Conservation (phyloP, 2,797 vertebrate species). For the Chaunax sp. region DNA sequence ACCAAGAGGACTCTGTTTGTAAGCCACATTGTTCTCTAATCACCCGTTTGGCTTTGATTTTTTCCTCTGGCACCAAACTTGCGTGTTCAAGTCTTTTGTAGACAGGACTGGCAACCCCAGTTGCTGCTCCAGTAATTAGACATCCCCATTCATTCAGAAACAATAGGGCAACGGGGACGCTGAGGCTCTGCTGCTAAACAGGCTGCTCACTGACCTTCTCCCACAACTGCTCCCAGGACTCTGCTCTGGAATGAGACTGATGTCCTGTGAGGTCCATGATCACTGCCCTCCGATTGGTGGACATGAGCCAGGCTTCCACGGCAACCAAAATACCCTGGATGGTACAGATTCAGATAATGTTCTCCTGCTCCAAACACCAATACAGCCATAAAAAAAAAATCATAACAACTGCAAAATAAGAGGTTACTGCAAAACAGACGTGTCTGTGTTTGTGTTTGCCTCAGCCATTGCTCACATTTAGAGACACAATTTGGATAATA, state of each 20-base stretch:
- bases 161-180: conserved; percentile 66
- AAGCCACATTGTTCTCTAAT: conserved; percentile 65
- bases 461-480: neutral
- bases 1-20: conserved; percentile 40
- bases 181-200: conserved; percentile 54
- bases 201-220: conserved; percentile 72
- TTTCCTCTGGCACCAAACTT: conserved; percentile 50
- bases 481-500: neutral
- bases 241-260: conserved; percentile 43
- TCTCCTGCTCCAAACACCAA: neutral
- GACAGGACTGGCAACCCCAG: conserved; percentile 47
- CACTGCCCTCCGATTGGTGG: conserved; percentile 34
- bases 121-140: conserved; percentile 73
- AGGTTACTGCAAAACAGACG: neutral
- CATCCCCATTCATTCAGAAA: conserved; percentile 71
- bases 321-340: conserved; percentile 34
- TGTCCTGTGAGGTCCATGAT: conserved; percentile 30
- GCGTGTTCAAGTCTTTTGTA: conserved; percentile 58
- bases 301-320: conserved; percentile 34
- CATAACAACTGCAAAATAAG: neutral
- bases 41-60: conserved; percentile 53
- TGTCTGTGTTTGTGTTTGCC: neutral
- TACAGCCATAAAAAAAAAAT: neutral
- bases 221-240: conserved; percentile 57
- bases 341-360: neutral